Evolutionary conservation across 2,888 invertebrate genomes (phyloP).

Genomic region (Ptychoptera albimana): DNA sequence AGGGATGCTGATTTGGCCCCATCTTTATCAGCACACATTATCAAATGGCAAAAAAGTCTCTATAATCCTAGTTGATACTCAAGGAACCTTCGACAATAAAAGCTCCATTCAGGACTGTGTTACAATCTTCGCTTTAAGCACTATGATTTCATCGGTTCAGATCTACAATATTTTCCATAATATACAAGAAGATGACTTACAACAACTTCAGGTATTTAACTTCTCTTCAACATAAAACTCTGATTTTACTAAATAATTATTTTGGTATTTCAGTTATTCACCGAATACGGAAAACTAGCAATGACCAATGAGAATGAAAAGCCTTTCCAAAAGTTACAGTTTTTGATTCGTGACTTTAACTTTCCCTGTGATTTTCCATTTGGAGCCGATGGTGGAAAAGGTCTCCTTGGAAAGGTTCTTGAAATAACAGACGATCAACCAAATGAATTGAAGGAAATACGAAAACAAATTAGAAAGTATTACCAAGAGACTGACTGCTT

Average conservation of each 20-base stretch:
- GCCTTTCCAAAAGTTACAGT: constrained; percentile 5
- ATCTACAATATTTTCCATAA: constrained; percentile 6
- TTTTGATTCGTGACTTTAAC: constrained; percentile 5
- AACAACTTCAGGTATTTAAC: constrained; percentile 7
- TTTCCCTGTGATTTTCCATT: constrained; percentile 4
- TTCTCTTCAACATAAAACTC: too few species aligned
- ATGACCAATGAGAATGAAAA: background rate
- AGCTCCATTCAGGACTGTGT: constrained; percentile 5
- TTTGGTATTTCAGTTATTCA: too few species aligned
- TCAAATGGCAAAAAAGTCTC: constrained; percentile 3
- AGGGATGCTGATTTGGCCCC: constrained; percentile 6
- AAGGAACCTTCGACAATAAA: constrained; percentile 6
- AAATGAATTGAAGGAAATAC: constrained; percentile 1
- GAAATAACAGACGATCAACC: constrained; percentile 3
- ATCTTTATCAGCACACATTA: constrained; percentile 5
- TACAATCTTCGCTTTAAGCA: constrained; percentile 8
- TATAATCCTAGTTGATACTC: constrained; percentile 8
- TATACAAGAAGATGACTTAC: constrained; percentile 8
- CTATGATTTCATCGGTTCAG: constrained; percentile 7
- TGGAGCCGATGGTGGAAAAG: constrained; percentile 4
- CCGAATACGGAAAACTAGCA: constrained; percentile 4
- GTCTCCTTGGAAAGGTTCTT: background rate
- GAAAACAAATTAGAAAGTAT: background rate
- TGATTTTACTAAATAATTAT: too few species aligned
- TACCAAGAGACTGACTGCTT: constrained; percentile 3